These are phyloP conservation scores for Linnaemya vulpina DNA, from an alignment of 2,888 invertebrate species.

Conservation along the genomic window DNA sequence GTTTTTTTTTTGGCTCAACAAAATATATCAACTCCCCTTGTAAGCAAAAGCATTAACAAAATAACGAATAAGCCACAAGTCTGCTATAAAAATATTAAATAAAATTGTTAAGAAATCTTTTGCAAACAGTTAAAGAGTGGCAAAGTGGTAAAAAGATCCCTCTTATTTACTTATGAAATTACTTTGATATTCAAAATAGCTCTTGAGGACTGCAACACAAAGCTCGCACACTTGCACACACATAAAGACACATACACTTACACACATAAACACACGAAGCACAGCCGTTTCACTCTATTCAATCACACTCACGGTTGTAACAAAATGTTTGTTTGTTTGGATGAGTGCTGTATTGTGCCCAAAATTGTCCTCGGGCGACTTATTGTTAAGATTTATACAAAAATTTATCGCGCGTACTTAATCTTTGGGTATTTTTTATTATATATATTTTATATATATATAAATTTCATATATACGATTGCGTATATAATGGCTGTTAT, in stretches of 20 bases:
- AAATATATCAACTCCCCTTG: slow-evolving; percentile 65
- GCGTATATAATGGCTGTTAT: slow-evolving; percentile 56
- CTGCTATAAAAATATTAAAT: slow-evolving; percentile 65
- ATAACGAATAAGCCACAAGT: slow-evolving; percentile 51
- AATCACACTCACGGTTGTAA: slow-evolving; percentile 38
- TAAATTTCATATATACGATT: slow-evolving; percentile 59
- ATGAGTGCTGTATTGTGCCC: slow-evolving; percentile 70
- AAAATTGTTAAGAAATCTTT: slow-evolving; percentile 58
- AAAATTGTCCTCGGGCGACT: slow-evolving; percentile 79
- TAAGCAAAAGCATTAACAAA: slow-evolving; percentile 20
- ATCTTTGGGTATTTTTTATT: slow-evolving; percentile 74
- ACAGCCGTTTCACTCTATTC: not conserved
- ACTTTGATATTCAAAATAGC: slow-evolving; percentile 69
- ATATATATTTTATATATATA: slow-evolving; percentile 43
- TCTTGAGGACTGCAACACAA: slow-evolving; percentile 42
- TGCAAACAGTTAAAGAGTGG: slow-evolving; percentile 61
- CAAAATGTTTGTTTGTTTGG: slow-evolving; percentile 68
- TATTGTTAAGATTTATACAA: slow-evolving; percentile 80
- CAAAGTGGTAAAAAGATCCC: slow-evolving; percentile 71
- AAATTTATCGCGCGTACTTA: slow-evolving; percentile 79
- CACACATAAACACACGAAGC: not conserved
- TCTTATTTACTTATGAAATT: slow-evolving; percentile 70
- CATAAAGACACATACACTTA: not conserved
- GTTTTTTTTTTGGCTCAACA: not conserved
- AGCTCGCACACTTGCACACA: not conserved